Evolutionary conservation across 2,888 invertebrate genomes (phyloP).

Genomic region (Pharmacophagus antenor): DNA sequence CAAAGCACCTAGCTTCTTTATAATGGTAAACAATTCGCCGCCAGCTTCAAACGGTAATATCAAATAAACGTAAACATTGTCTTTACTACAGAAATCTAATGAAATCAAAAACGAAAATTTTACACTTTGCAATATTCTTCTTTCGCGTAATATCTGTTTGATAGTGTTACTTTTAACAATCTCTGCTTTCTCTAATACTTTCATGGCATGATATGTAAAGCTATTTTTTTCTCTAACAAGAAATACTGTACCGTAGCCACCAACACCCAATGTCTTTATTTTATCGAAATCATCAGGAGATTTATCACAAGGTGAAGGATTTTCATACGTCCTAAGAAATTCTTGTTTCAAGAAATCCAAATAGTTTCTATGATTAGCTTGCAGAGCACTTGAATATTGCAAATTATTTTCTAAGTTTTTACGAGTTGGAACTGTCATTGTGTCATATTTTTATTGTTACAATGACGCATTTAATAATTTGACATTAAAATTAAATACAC

Average conservation of each 20-base stretch:
- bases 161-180: constrained; percentile 91
- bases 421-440: constrained; percentile 44
- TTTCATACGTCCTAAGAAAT: constrained; percentile 44
- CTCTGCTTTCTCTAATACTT: constrained; percentile 90
- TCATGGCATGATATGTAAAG: constrained; percentile 88
- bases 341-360: constrained; percentile 57
- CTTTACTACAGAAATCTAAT: constrained; percentile 90
- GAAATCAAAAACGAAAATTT: constrained; percentile 91
- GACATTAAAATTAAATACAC: background rate
- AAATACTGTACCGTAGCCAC: constrained; percentile 93
- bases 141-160: constrained; percentile 91
- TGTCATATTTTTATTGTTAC: constrained; percentile 21
- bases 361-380: constrained; percentile 49
- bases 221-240: constrained; percentile 82
- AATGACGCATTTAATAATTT: constrained; percentile 10
- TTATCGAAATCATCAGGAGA: constrained; percentile 84
- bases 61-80: constrained; percentile 90
- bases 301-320: constrained; percentile 40
- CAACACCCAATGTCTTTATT: constrained; percentile 88
- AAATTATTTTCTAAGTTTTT: constrained; percentile 38
- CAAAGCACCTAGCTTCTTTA: constrained; percentile 80
- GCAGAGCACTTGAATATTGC: constrained; percentile 45
- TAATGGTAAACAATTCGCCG: constrained; percentile 89
- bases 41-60: constrained; percentile 90
- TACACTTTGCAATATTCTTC: constrained; percentile 89